These are phyloP conservation scores for Prionailurus bengalensis DNA, from an alignment of 2,113 vertebrate genomes.

Conservation along the genomic window DNA sequence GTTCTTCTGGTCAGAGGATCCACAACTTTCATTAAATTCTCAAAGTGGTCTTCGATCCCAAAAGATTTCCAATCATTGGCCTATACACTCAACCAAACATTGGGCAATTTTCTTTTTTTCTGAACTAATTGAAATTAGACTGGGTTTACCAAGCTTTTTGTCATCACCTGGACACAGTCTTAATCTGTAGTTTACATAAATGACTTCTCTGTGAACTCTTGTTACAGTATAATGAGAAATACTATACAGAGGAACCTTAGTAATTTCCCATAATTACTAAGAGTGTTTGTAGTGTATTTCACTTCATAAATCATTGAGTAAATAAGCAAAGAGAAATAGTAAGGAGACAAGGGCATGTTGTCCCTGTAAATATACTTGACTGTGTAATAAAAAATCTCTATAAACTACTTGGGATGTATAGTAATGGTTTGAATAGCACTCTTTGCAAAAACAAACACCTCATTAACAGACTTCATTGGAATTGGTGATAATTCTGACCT, in stretches of 20 bases:
- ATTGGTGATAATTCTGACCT: constrained; percentile 27
- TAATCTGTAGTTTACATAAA: constrained; percentile 65
- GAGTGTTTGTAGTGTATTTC: constrained; percentile 1
- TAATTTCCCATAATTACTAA: constrained; percentile 60
- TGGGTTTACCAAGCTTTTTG: constrained; percentile 36
- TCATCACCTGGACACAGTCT: neutral
- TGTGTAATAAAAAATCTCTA: neutral
- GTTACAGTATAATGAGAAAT: constrained; percentile 48
- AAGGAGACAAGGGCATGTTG: constrained; percentile 22
- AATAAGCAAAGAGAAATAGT: constrained; percentile 48
- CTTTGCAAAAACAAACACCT: neutral
- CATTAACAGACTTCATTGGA: constrained; percentile 49
- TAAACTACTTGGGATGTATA: constrained; percentile 16
- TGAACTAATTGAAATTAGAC: constrained; percentile 42
- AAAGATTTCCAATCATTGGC: neutral
- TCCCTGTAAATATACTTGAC: constrained; percentile 29
- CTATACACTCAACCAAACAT: neutral
- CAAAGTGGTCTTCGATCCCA: neutral
- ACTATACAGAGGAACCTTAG: neutral
- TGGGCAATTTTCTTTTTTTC: neutral
- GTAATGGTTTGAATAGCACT: neutral
- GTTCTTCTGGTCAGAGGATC: neutral
- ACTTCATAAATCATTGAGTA: constrained; percentile 58
- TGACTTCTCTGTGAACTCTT: constrained; percentile 56
- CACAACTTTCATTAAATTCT: constrained; percentile 19